Evolutionary conservation across 2,113 vertebrate genomes (phyloP), one percentile per base, ranked within the genome.

Genomic region (Sinocyclocheilus rhinocerous): DNA sequence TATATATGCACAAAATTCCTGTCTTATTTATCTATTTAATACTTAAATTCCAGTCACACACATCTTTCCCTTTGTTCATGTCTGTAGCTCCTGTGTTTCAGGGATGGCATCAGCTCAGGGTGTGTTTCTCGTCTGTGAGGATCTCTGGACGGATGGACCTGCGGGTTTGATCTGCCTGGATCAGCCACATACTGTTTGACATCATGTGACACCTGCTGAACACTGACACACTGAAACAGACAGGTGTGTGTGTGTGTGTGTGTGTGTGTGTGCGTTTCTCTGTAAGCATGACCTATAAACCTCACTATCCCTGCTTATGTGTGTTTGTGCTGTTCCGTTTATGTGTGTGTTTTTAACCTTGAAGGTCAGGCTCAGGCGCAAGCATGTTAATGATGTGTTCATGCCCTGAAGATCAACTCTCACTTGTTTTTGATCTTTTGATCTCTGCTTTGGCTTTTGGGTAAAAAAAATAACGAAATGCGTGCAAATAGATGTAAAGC

Each of bases 81-180:
- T 78, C 42, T 73, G 85, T 45, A 88, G 20, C 22, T 79, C 42
- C 85, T 52, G n/a, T 61, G n/a, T 73, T 63, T 73, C 42, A 52
- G 4, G 33, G 29, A 20, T 42, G 81, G 81, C 78, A 82, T 75
- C 81, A 86, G 81, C 84, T 65, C 72, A 9, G 81, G 84, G 65
- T 77, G 78, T 83, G 78, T 83, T 26, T 72, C 78, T 86, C n/a
- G 6, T 16, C 65, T 57, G 57, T 76, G 80, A 84, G 79, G 76
- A 84, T 70, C 84, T 61, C 80, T 84, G 84, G 16, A 75, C 15
- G 1, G 20, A 72, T 61, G 24, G 61, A 84, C 70, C 26, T 77
- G 45, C 15, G 39, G 82, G 61, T 89, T 89, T 89, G 88, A 89
- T 86, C 88, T 86, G n/a, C n/a, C 24, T 59, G 50, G 73, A 83